phyloP scores from a whole-genome alignment of 2,888 invertebrate genomes.

The Ormyrus nitidulus region DNA sequence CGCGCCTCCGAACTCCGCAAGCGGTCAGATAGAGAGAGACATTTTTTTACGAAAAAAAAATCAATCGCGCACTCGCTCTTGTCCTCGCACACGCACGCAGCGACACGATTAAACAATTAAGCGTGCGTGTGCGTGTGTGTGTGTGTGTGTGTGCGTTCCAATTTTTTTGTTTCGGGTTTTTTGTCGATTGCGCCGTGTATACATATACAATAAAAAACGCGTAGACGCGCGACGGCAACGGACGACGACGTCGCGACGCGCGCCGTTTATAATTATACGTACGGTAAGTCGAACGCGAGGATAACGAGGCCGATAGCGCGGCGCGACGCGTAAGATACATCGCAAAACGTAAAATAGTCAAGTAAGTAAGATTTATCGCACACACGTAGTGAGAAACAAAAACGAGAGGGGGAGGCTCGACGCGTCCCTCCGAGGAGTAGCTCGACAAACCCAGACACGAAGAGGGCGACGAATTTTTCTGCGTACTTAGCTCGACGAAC shows the following conservation, averaged over 20 bases:
- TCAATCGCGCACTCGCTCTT: constrained; percentile 18
- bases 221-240: not conserved
- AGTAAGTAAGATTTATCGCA: constrained; percentile 1
- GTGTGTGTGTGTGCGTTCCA: not conserved
- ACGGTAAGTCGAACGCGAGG: no score
- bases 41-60: constrained; percentile 25
- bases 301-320: no score
- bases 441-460: no score
- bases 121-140: not conserved
- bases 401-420: no score
- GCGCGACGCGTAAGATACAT: not conserved
- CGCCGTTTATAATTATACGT: not conserved
- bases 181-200: constrained; percentile 17
- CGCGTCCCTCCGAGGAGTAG: no score
- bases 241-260: not conserved
- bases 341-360: constrained; percentile 9
- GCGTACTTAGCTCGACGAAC: constrained; percentile 62
- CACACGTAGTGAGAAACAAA: no score
- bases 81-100: not conserved
- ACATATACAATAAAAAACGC: no score
- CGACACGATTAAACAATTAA: constrained; percentile 5
- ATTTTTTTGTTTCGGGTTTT: constrained; percentile 1
- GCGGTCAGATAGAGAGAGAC: not conserved
- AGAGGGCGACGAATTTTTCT: no score
- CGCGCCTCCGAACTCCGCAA: not conserved